A percentile compares a stretch with the other conserved stretches of the same genome.
Evolutionary conservation across 2,888 invertebrate genomes (phyloP).

Genomic region (Lathronympha strigana): DNA sequence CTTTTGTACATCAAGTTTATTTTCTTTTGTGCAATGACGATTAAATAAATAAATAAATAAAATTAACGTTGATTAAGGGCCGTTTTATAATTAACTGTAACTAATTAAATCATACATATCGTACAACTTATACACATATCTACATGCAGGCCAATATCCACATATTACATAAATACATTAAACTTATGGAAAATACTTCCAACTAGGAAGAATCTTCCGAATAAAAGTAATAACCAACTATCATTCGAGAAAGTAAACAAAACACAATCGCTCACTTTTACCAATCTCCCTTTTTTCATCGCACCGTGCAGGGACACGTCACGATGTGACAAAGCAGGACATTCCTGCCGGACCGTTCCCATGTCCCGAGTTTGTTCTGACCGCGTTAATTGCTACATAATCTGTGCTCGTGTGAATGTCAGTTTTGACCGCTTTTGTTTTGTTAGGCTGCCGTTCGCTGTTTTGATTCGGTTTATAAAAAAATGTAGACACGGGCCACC

Average conservation of each 20-base stretch:
- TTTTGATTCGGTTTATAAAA: conserved; percentile 42
- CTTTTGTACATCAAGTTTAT: too few species aligned
- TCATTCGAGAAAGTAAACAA: conserved; percentile 7
- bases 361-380: conserved; percentile 63
- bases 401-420: conserved; percentile 69
- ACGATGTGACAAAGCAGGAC: conserved; percentile 30
- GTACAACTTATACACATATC: too few species aligned
- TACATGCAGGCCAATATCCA: too few species aligned
- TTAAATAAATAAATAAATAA: too few species aligned
- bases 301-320: conserved; percentile 16
- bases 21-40: too few species aligned
- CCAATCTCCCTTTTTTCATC: conserved; percentile 19
- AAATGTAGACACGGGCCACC: background rate
- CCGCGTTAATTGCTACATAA: conserved; percentile 74
- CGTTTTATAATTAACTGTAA: too few species aligned
- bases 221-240: too few species aligned
- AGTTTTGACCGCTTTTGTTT: conserved; percentile 43
- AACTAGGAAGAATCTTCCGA: background rate
- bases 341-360: conserved; percentile 54
- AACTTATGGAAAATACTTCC: background rate
- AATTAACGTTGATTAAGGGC: too few species aligned
- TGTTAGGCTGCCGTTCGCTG: conserved; percentile 50
- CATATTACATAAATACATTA: too few species aligned
- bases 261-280: conserved; percentile 16
- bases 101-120: too few species aligned